Evolutionary conservation across 2,113 vertebrate genomes (phyloP).

Genomic region (Andinoacara biseriatus): DNA sequence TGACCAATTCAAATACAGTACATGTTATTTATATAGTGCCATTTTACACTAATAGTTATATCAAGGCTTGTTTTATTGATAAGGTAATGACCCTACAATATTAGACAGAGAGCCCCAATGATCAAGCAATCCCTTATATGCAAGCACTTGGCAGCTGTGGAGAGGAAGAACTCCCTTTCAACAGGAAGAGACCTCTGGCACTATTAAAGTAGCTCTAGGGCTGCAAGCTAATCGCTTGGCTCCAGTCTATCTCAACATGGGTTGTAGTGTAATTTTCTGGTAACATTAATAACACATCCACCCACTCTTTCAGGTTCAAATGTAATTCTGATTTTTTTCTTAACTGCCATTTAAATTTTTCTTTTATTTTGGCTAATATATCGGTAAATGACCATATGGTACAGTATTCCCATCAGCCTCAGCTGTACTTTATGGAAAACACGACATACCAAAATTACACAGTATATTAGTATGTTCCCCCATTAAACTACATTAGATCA

Average conservation of each 20-base stretch:
- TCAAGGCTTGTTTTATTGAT: fast-evolving
- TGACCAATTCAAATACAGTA: neutral
- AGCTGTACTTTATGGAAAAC: neutral
- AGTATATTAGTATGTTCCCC: fast-evolving
- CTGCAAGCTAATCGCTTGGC: neutral
- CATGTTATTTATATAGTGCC: neutral
- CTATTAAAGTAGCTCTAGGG: neutral
- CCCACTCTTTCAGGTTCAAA: neutral
- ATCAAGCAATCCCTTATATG: neutral
- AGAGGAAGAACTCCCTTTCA: neutral
- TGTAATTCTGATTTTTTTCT: neutral
- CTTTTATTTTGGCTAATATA: neutral
- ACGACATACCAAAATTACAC: neutral
- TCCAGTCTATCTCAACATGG: neutral
- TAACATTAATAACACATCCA: neutral
- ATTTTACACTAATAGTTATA: neutral
- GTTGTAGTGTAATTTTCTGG: neutral
- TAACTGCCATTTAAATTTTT: fast-evolving
- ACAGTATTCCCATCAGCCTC: neutral
- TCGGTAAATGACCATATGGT: fast-evolving
- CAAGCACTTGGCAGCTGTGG: neutral
- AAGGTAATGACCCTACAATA: neutral
- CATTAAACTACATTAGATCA: neutral
- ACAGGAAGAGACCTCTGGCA: neutral
- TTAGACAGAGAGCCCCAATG: neutral